Evolutionary conservation across 2,113 vertebrate genomes (phyloP).

Genomic region (Indicator indicator): DNA sequence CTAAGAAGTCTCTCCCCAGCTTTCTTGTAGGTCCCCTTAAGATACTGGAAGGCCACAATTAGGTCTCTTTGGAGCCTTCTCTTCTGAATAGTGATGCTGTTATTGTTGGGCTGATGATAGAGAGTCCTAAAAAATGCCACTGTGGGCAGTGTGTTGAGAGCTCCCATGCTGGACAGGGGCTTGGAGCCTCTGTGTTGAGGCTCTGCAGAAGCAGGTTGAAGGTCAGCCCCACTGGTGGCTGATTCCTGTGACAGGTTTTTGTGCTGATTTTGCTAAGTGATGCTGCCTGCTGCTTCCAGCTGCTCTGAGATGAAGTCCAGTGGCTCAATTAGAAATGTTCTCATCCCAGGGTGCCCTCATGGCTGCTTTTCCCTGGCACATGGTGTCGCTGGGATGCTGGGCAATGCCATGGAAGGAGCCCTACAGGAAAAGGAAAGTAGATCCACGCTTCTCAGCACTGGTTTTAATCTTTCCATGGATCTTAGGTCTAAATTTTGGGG

Average conservation of each 20-base stretch:
- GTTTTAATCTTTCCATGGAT: not conserved
- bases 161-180: accelerated
- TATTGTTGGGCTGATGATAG: accelerated
- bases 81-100: not conserved
- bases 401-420: accelerated
- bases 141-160: not conserved
- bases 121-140: not conserved
- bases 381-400: accelerated
- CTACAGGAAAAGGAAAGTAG: not conserved
- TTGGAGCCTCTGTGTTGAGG: not conserved
- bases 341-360: accelerated
- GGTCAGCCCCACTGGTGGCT: accelerated
- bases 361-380: accelerated
- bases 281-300: not conserved
- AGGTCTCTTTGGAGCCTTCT: too few relatives aligned
- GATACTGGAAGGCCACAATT: too few relatives aligned
- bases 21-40: too few relatives aligned
- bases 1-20: too few relatives aligned
- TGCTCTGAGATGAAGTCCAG: not conserved
- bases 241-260: not conserved
- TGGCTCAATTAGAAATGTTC: not conserved
- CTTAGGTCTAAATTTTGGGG: not conserved
- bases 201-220: accelerated
- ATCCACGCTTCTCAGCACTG: not conserved
- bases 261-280: not conserved